A percentile compares a stretch with the other conserved stretches of the same genome.
Conservation (phyloP, 2,888 invertebrate genomes). For the Hybos culiciformis region DNA sequence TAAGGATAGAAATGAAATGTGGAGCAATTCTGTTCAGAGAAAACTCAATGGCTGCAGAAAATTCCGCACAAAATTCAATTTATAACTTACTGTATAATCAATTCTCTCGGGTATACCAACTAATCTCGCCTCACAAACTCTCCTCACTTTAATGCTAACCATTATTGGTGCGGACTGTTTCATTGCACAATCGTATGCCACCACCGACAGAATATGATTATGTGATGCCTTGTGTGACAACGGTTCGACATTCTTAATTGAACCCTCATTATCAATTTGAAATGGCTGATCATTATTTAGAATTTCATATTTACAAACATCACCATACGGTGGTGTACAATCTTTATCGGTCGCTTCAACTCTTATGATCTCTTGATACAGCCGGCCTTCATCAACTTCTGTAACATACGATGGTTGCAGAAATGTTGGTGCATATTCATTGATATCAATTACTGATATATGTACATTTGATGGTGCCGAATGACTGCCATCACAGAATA, state of each 20-base stretch:
- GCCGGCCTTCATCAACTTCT: slow-evolving; percentile 71
- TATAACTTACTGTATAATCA: slow-evolving; percentile 29
- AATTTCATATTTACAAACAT: slow-evolving; percentile 96
- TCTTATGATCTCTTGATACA: slow-evolving; percentile 79
- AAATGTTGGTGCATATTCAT: slow-evolving; percentile 89
- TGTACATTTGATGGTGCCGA: slow-evolving; percentile 84
- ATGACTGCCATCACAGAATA: slow-evolving; percentile 77
- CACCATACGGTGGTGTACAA: slow-evolving; percentile 85
- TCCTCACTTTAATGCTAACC: slow-evolving; percentile 88
- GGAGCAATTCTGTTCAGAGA: background rate
- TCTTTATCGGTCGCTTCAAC: slow-evolving; percentile 88
- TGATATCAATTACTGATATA: slow-evolving; percentile 90
- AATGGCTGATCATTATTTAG: slow-evolving; percentile 83
- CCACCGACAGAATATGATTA: slow-evolving; percentile 92
- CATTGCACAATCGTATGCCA: slow-evolving; percentile 97
- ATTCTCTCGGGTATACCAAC: slow-evolving; percentile 45
- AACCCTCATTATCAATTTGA: slow-evolving; percentile 81
- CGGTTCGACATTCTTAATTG: slow-evolving; percentile 87
- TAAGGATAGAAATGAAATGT: background rate
- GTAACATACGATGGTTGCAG: slow-evolving; percentile 80
- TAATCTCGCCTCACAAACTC: slow-evolving; percentile 66
- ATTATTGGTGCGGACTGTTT: slow-evolving; percentile 84
- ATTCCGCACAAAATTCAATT: background rate
- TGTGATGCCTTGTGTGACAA: slow-evolving; percentile 85
- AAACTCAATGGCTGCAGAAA: background rate